These are phyloP conservation scores for Reticulitermes speratus DNA, from an alignment of 1,140 invertebrate genomes.

Conservation along the genomic window DNA sequence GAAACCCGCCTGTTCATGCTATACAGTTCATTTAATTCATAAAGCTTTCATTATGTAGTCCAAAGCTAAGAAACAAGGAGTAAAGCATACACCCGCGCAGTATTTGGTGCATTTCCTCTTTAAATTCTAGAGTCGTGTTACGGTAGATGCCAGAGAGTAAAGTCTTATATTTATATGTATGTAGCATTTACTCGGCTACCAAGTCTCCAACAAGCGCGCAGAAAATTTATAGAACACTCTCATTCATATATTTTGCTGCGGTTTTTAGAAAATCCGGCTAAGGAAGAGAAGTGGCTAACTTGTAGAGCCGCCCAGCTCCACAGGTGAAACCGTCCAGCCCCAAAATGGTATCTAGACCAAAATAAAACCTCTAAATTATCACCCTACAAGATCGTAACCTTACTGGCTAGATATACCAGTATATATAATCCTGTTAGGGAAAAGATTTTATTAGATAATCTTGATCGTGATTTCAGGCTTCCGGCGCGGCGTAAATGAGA, in stretches of 20 bases:
- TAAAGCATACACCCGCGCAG: too few relatives aligned
- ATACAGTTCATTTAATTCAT: too few relatives aligned
- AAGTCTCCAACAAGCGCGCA: not conserved
- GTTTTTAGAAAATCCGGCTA: not conserved
- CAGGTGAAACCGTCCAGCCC: not conserved
- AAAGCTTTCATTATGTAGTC: too few relatives aligned
- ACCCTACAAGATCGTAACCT: not conserved
- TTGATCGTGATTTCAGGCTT: too few relatives aligned
- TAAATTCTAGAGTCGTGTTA: not conserved
- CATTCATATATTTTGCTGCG: not conserved
- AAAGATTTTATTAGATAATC: too few relatives aligned
- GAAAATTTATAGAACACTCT: not conserved
- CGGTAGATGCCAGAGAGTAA: not conserved
- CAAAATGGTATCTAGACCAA: not conserved
- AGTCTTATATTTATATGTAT: not conserved
- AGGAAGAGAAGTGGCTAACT: not conserved
- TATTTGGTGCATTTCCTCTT: not conserved
- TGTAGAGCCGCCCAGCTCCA: not conserved
- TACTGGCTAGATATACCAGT: too few relatives aligned
- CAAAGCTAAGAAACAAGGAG: too few relatives aligned
- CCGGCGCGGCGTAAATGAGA: too few relatives aligned
- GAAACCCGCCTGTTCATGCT: too few relatives aligned
- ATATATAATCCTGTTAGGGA: too few relatives aligned
- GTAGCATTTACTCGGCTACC: not conserved
- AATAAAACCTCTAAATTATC: not conserved